Base-by-base conservation (phyloP, 2,797 vertebrate genomes). In the Phrynocephalus guinanensis region DNA sequence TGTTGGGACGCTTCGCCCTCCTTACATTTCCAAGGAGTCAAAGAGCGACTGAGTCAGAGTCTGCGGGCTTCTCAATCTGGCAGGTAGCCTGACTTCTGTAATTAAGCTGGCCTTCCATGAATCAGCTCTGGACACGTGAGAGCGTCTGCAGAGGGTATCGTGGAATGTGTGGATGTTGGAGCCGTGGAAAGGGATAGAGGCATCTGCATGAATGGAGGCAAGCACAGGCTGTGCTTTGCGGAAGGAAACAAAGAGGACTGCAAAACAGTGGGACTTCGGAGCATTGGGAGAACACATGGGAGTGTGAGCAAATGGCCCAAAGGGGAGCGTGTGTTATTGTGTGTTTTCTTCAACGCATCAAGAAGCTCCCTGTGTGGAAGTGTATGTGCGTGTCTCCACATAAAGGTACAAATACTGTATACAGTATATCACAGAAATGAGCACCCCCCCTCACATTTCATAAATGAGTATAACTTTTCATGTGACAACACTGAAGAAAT, bases 41-140 rank as follows among this genome's bases (percentile, higher is more conserved):
- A 30, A 56, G 76, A 75, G 76, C 81, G 63, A 75, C 60, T 88
- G 83, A 73, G 76, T 83, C 88, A 80, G 85, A 79, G 67, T 52
- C 84, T 83, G 84, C 70, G 50, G 84, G 60, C 75, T 38, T 79
- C 50, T 52, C 38, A 83, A 79, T 68, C 85, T 90, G 88, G 88
- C 88, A 86, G 85, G 88, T 84, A 80, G 76, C 85, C 88, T 68
- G 85, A 44, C 76, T 73, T 86, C 66, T 63, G n/a, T 48, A 66
- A 50, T 30, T 6, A 38, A 83, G n/a, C 72, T 77, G 78, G 38
- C 68, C n/a, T 18, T 16, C 60, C 70, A 22, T 78, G 73, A 89
- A 82, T 60, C 83, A 83, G 50, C n/a, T 20, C 28, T 85, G 18
- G 10, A 38, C 38, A 60, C 33, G 77, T 68, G 48, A 33, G 9